phyloP scores from a whole-genome alignment of 1,140 invertebrate genomes.

The Eciton burchellii region DNA sequence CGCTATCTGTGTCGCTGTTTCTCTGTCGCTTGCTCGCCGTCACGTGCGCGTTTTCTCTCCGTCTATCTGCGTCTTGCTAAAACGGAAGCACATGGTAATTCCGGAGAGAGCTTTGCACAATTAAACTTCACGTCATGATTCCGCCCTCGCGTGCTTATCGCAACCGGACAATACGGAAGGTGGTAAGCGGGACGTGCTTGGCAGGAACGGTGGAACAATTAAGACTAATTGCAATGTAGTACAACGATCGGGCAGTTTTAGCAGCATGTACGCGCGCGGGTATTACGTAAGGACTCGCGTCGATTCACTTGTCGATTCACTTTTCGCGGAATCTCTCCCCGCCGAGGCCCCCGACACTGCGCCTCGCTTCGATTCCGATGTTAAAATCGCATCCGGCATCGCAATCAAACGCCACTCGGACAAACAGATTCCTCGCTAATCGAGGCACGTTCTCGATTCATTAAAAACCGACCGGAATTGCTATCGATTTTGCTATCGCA shows the following conservation, averaged over 20 bases:
- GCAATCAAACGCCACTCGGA: neutral
- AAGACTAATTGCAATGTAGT: slow-evolving; percentile 71
- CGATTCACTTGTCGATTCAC: slow-evolving; percentile 24
- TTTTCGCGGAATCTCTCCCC: neutral
- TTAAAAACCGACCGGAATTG: neutral
- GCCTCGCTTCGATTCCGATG: neutral
- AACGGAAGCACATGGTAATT: slow-evolving; percentile 67
- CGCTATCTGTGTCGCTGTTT: slow-evolving; percentile 8
- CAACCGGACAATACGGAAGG: slow-evolving; percentile 66
- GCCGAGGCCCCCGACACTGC: too few relatives aligned
- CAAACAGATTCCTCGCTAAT: neutral
- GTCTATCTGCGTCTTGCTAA: slow-evolving; percentile 31
- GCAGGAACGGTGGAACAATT: slow-evolving; percentile 68
- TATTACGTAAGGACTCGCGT: slow-evolving; percentile 28
- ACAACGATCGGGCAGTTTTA: slow-evolving; percentile 69
- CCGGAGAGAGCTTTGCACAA: slow-evolving; percentile 57
- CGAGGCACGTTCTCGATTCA: neutral
- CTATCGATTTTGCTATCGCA: neutral
- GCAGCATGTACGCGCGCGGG: slow-evolving; percentile 38
- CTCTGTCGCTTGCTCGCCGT: neutral
- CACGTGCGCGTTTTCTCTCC: too few relatives aligned
- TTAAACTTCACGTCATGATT: slow-evolving; percentile 71
- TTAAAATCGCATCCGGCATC: neutral
- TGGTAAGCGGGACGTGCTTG: slow-evolving; percentile 64
- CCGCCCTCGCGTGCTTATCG: slow-evolving; percentile 68